phyloP scores from a whole-genome alignment of 2,888 invertebrate genomes.

The Dusona sp. region DNA sequence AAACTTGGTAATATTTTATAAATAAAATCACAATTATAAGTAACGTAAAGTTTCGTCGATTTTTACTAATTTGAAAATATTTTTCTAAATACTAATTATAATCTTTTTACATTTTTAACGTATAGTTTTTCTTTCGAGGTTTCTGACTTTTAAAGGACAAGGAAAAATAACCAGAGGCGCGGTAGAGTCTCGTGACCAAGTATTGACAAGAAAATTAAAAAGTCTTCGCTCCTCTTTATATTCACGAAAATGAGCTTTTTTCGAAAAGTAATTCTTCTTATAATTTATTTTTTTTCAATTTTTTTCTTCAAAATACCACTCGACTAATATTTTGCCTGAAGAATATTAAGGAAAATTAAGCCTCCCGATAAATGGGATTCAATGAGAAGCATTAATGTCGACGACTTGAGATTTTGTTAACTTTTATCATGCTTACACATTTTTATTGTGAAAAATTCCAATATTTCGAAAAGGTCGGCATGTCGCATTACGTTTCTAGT shows the following conservation, averaged over 20 bases:
- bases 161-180: too few species aligned
- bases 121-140: not conserved
- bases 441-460: too few species aligned
- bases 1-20: not conserved
- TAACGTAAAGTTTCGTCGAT: not conserved
- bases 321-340: too few species aligned
- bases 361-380: too few species aligned
- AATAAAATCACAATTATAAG: not conserved
- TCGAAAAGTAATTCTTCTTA: not conserved
- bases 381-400: too few species aligned
- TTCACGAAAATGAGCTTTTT: not conserved
- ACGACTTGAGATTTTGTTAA: too few species aligned
- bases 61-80: not conserved
- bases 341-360: too few species aligned
- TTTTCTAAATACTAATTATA: not conserved
- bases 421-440: too few species aligned
- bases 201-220: not conserved
- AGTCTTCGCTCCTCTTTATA: not conserved
- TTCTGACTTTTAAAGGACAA: not conserved
- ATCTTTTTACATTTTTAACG: not conserved
- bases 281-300: too few species aligned
- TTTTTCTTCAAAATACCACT: too few species aligned
- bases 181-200: not conserved
- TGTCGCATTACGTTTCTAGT: too few species aligned
- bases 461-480: too few species aligned